These are phyloP conservation scores for Ochropacha duplaris DNA, from an alignment of 2,888 invertebrate genomes.

Conservation along the genomic window DNA sequence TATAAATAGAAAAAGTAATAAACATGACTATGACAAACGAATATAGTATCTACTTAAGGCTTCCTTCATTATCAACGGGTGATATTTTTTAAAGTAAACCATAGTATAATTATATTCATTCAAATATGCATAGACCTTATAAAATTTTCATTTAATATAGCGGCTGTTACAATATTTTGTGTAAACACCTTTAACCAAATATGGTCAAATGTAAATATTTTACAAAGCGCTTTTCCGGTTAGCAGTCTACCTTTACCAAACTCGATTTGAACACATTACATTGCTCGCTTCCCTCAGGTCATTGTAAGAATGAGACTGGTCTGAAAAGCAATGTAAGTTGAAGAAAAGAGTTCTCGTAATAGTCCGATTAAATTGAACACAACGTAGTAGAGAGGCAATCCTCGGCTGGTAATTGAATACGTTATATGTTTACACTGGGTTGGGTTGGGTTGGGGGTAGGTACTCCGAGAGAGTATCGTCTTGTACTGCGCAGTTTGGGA, in stretches of 20 bases:
- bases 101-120: background rate
- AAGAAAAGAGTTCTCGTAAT: background rate
- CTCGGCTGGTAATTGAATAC: conserved; percentile 28
- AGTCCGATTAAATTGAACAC: background rate
- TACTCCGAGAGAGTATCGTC: background rate
- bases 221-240: background rate
- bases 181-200: background rate
- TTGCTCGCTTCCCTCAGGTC: background rate
- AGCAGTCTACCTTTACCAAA: background rate
- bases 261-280: background rate
- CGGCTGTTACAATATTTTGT: background rate
- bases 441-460: background rate
- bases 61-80: background rate
- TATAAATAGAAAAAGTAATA: background rate
- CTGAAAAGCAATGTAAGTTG: background rate
- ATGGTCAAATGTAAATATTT: background rate
- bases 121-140: background rate
- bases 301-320: background rate
- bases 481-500: background rate
- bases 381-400: conserved; percentile 1
- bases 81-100: background rate
- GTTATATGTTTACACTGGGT: conserved; percentile 12
- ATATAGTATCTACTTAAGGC: background rate
- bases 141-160: background rate
- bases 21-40: background rate